A percentile compares a stretch with the other conserved stretches of the same genome.
Conservation (phyloP, 2,888 invertebrate genomes). For the Tetranychus truncatus region DNA sequence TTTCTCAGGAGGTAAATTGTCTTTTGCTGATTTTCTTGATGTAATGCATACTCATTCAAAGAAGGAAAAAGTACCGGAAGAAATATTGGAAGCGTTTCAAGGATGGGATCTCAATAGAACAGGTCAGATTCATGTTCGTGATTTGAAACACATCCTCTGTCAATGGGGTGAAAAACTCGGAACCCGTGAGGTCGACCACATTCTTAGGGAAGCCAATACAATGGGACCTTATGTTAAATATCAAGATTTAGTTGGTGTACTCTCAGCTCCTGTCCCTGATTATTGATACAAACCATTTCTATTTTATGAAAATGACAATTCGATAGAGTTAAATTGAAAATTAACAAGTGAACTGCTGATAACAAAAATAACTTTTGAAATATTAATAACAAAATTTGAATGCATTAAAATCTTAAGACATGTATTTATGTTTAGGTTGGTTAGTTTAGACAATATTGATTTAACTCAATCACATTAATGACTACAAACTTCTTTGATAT, state of each 20-base stretch:
- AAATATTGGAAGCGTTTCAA: constrained; percentile 69
- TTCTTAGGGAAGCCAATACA: constrained; percentile 66
- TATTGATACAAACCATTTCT: constrained; percentile 42
- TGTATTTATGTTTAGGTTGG: no score
- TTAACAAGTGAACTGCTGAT: no score
- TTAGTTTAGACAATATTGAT: no score
- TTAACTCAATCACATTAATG: no score
- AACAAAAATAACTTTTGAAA: no score
- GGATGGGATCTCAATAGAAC: constrained; percentile 58
- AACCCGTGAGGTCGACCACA: constrained; percentile 57
- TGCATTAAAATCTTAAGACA: no score
- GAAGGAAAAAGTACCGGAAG: constrained; percentile 61
- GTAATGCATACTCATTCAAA: constrained; percentile 72
- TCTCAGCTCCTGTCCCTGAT: constrained; percentile 77
- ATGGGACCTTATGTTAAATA: constrained; percentile 57
- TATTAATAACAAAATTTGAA: no score
- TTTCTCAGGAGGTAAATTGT: constrained; percentile 59
- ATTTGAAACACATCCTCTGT: constrained; percentile 64
- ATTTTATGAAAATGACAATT: no score
- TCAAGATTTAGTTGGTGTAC: constrained; percentile 75
- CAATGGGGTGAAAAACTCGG: constrained; percentile 76
- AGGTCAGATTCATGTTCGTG: constrained; percentile 52
- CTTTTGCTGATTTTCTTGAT: constrained; percentile 83
- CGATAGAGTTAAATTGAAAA: no score
- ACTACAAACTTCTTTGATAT: no score